Percentiles rank a stretch among this genome's conserved stretches.
phyloP scores from a whole-genome alignment of 2,888 invertebrate genomes.

The Scaptomyza tumidula region DNA sequence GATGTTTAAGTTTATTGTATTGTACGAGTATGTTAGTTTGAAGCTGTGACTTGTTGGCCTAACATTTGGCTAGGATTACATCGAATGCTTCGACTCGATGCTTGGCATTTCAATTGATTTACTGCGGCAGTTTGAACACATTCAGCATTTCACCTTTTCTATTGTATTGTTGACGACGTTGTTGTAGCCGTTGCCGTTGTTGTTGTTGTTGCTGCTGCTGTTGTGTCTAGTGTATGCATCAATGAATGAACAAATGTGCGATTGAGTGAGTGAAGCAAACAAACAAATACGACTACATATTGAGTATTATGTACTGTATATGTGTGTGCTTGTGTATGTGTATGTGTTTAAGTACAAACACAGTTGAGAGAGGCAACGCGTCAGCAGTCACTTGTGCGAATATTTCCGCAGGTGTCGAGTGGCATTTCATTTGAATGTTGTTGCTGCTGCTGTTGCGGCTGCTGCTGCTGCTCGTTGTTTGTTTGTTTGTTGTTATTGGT shows the following conservation, averaged over 20 bases:
- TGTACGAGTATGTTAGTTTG: slow-evolving; percentile 15
- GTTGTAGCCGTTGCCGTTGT: slow-evolving; percentile 22
- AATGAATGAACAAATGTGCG: slow-evolving; percentile 58
- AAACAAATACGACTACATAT: slow-evolving; percentile 31
- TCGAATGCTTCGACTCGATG: slow-evolving; percentile 24
- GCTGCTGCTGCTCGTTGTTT: slow-evolving; percentile 20
- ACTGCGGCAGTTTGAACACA: slow-evolving; percentile 49
- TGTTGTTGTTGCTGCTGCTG: slow-evolving; percentile 5
- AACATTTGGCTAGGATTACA: slow-evolving; percentile 46
- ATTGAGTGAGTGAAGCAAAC: slow-evolving; percentile 36
- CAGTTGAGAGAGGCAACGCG: slow-evolving; percentile 53
- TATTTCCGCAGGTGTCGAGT: slow-evolving; percentile 80
- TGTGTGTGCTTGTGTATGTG: slow-evolving; percentile 10
- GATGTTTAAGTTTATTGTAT: slow-evolving; percentile 19
- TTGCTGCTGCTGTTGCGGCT: slow-evolving; percentile 22
- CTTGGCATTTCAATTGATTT: slow-evolving; percentile 77
- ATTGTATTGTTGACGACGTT: slow-evolving; percentile 44
- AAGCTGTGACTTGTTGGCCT: slow-evolving; percentile 30
- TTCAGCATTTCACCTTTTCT: slow-evolving; percentile 66
- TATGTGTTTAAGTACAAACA: slow-evolving; percentile 30
- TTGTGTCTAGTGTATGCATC: slow-evolving; percentile 49
- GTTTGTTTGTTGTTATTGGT: slow-evolving; percentile 35
- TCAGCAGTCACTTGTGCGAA: slow-evolving; percentile 67
- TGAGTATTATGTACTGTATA: slow-evolving; percentile 16
- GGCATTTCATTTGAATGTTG: slow-evolving; percentile 74